Evolutionary conservation across 2,797 vertebrate genomes (phyloP).

Genomic region (Dromococcyx pavoninus): DNA sequence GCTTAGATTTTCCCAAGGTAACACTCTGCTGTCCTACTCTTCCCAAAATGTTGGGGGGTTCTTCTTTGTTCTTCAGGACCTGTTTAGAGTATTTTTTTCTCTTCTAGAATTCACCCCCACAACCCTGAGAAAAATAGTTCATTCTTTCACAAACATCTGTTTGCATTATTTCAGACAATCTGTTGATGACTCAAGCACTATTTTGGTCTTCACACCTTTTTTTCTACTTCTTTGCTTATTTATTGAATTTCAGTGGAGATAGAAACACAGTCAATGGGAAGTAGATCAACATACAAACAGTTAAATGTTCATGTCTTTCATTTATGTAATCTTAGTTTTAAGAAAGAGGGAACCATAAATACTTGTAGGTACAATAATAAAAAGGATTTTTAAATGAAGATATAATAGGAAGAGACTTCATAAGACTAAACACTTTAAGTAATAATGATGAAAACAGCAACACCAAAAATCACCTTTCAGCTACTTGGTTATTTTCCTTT

Average conservation of each 20-base stretch:
- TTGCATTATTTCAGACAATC: constrained; percentile 52
- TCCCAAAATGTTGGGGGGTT: neutral
- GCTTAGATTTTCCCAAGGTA: neutral
- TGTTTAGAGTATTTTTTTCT: constrained; percentile 9
- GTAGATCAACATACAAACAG: neutral
- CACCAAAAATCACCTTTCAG: neutral
- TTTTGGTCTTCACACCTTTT: constrained; percentile 32
- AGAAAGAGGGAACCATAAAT: neutral
- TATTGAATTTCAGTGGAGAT: constrained; percentile 21
- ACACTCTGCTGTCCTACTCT: neutral
- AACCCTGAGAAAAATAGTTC: neutral
- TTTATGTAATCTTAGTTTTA: neutral
- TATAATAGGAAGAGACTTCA: neutral
- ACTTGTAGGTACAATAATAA: neutral
- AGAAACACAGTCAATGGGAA: neutral
- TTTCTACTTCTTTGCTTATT: constrained; percentile 12
- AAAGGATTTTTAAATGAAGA: neutral
- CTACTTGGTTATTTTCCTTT: neutral
- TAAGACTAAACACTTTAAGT: neutral
- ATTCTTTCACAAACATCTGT: constrained; percentile 32
- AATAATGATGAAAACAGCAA: neutral
- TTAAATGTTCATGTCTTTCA: neutral
- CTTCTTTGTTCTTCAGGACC: neutral
- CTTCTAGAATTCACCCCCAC: neutral
- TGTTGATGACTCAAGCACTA: constrained; percentile 60